Conservation (phyloP, 2,888 invertebrate genomes). For the Myathropa florea region DNA sequence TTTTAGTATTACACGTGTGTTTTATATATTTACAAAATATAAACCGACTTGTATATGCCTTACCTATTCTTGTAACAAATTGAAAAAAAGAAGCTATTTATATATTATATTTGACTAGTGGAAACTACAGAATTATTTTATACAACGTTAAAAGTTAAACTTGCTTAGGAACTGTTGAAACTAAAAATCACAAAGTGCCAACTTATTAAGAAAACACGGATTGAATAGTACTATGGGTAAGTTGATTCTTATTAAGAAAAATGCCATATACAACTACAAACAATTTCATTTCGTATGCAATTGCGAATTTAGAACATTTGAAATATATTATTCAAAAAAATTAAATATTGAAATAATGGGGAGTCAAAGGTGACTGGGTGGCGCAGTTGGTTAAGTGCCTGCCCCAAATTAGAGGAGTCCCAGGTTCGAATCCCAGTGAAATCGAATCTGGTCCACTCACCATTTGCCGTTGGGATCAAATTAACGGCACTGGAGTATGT, state of each 20-base stretch:
- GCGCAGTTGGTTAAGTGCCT: too few species aligned
- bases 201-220: slow-evolving; percentile 2
- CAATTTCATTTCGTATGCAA: background rate
- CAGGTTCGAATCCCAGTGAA: too few species aligned
- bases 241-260: background rate
- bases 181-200: slow-evolving; percentile 40
- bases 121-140: background rate
- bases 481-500: too few species aligned
- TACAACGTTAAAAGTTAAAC: slow-evolving; percentile 23
- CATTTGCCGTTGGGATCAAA: too few species aligned
- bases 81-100: slow-evolving; percentile 22
- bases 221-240: slow-evolving; percentile 22
- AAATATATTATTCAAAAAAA: too few species aligned
- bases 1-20: slow-evolving; percentile 56
- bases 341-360: too few species aligned
- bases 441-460: too few species aligned
- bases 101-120: background rate
- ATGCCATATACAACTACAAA: background rate
- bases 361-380: too few species aligned
- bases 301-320: too few species aligned
- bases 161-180: slow-evolving; percentile 16
- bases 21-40: slow-evolving; percentile 53
- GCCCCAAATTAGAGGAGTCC: too few species aligned
- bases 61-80: slow-evolving; percentile 22
- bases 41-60: slow-evolving; percentile 16